Evolutionary conservation across 37 sponge, comb jelly and placozoan genomes (phyloP).

Genomic region (Sycon ciliatum): DNA sequence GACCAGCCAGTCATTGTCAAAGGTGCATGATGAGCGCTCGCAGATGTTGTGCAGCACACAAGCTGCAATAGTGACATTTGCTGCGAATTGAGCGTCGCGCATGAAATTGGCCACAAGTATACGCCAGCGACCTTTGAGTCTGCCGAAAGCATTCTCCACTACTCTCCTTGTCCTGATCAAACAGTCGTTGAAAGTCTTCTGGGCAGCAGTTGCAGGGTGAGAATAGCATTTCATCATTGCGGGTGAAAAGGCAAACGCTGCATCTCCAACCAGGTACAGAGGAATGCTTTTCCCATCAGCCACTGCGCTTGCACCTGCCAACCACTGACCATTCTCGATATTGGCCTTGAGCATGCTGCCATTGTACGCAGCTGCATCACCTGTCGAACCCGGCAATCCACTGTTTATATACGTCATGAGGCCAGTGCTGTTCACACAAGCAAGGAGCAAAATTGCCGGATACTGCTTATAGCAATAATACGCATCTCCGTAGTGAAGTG

Average conservation of each 20-base stretch:
- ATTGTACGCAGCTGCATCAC: not conserved
- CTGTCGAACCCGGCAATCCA: no score
- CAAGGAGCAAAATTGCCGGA: not conserved
- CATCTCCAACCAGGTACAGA: constrained; percentile 2
- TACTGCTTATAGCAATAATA: constrained; percentile 18
- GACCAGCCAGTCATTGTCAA: no score
- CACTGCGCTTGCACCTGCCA: not conserved
- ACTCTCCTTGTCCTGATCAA: constrained; percentile 27
- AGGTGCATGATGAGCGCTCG: no score
- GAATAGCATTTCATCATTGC: constrained; percentile 18
- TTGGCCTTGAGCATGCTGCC: not conserved
- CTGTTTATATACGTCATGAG: constrained; percentile 13
- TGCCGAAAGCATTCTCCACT: constrained; percentile 23
- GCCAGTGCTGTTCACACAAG: no score
- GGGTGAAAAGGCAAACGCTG: not conserved
- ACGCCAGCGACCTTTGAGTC: no score
- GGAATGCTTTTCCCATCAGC: not conserved
- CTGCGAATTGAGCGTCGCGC: no score
- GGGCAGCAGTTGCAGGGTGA: constrained; percentile 12
- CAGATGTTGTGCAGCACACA: no score
- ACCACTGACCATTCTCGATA: constrained; percentile 2
- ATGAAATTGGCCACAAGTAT: no score
- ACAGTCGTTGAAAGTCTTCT: not conserved
- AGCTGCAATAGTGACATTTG: no score
- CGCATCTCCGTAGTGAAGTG: not conserved